Conservation (phyloP, 1,140 invertebrate genomes). For the Scaptomyza montana region DNA sequence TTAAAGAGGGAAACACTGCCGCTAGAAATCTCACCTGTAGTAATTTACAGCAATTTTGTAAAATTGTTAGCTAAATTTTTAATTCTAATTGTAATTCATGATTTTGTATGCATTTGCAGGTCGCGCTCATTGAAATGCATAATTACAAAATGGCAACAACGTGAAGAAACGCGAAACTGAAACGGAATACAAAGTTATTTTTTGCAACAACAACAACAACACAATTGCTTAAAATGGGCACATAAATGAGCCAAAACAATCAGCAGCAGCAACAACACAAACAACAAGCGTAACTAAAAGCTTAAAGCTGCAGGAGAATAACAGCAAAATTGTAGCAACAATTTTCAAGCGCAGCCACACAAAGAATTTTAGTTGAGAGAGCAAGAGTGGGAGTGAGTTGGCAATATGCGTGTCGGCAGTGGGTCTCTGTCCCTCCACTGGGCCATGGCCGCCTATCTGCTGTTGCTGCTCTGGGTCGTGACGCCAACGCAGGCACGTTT, state of each 20-base stretch:
- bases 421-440: constrained; percentile 4
- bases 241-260: constrained; percentile 31
- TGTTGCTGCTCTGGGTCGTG: constrained; percentile 32
- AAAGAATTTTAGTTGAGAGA: constrained; percentile 42
- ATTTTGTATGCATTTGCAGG: constrained; percentile 34
- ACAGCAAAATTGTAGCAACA: constrained; percentile 32
- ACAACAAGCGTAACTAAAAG: constrained; percentile 31
- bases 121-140: constrained; percentile 16
- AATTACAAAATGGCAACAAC: constrained; percentile 50
- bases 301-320: constrained; percentile 28
- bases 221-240: constrained; percentile 43
- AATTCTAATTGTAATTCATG: constrained; percentile 22
- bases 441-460: constrained; percentile 40
- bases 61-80: constrained; percentile 15
- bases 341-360: constrained; percentile 53
- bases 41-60: constrained; percentile 11
- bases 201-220: constrained; percentile 11
- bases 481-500: constrained; percentile 66
- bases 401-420: constrained; percentile 44
- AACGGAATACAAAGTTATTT: constrained; percentile 32
- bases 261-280: constrained; percentile 11
- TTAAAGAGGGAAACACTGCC: constrained; percentile 7
- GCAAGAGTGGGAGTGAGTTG: constrained; percentile 17
- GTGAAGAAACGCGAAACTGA: constrained; percentile 37
- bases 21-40: background rate